A percentile compares a stretch with the other conserved stretches of the same genome.
Evolutionary conservation across 2,113 vertebrate species (phyloP).

Genomic region (Gadus macrocephalus): DNA sequence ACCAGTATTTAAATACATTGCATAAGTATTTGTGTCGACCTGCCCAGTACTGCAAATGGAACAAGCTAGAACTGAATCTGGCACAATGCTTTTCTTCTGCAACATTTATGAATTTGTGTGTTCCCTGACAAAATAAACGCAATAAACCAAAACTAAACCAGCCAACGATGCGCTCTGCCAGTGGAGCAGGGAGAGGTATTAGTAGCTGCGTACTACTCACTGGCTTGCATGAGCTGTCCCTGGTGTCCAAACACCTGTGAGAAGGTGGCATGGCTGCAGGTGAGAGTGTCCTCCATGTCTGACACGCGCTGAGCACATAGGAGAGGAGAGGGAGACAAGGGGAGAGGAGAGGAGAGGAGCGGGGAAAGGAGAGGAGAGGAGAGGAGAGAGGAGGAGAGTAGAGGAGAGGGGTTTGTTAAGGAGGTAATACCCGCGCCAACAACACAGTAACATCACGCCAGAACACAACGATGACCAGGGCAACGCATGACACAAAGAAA

Average conservation of each 20-base stretch:
- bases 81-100: too few relatives aligned
- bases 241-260: conserved; percentile 79
- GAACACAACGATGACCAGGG: too few relatives aligned
- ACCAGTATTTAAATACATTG: too few relatives aligned
- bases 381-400: neutral
- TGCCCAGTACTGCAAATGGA: too few relatives aligned
- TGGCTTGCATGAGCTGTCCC: conserved; percentile 78
- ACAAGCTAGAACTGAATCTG: too few relatives aligned
- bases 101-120: too few relatives aligned
- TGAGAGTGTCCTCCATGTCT: conserved; percentile 72
- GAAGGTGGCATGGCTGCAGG: conserved; percentile 73
- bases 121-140: too few relatives aligned
- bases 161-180: too few relatives aligned
- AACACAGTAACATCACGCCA: neutral
- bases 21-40: too few relatives aligned
- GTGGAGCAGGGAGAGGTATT: conserved; percentile 26
- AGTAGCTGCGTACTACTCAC: conserved; percentile 56
- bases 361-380: neutral
- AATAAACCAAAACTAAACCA: too few relatives aligned
- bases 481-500: too few relatives aligned
- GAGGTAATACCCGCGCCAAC: neutral
- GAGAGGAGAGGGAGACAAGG: neutral
- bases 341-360: neutral
- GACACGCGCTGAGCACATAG: conserved; percentile 29
- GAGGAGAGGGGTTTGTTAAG: neutral